Evolutionary conservation across 2,888 invertebrate species (phyloP), one percentile per base, ranked within the genome.

Genomic region (Caenorhabditis sp.): DNA sequence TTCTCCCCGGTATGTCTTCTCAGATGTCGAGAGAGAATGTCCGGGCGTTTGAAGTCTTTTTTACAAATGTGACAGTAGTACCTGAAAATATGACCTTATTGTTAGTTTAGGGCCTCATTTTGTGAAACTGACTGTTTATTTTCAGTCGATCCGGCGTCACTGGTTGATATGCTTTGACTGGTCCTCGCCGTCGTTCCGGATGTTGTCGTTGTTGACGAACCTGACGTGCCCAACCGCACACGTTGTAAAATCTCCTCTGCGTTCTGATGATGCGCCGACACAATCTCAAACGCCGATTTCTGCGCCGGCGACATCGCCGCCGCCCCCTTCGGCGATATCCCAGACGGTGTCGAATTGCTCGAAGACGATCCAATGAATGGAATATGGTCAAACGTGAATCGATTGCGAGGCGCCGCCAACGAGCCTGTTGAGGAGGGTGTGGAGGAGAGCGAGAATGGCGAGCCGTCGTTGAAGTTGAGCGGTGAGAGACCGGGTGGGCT

Each of bases 1-100:
- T 86, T 86, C 70, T 86, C 86, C 1, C 85, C 84, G n/a, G 86
- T 86, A 64, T 86, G 85, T 1, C 86, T 81, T 8, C 85, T 84
- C 1, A 83, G 67, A 69, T 86, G 86, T 26, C 85, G 69, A 7
- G 84, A 83, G 21, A 86, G 70, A 66, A 86, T 86, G 67, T 86
- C 86, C 3, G 86, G 86, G 7, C 86, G 69, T 49, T 82, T 74
- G 71, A 86, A 86, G 71, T 86, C 86, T 70, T 85, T 85, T 59
- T 83, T 78, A 71, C 84, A 85, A 49, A 78, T 75, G 43, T 73
- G 70, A 60, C 83, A 84, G 53, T 68, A 74, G 25, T 71, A 71
- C 59, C 70, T 70, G 70, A 17, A n/a, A n/a, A n/a, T n/a, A n/a
- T n/a, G n/a, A n/a, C n/a, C n/a, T n/a, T n/a, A n/a, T n/a, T n/a